Conservation (phyloP, 2,797 vertebrate genomes). For the Scomberomorus guttatus region DNA sequence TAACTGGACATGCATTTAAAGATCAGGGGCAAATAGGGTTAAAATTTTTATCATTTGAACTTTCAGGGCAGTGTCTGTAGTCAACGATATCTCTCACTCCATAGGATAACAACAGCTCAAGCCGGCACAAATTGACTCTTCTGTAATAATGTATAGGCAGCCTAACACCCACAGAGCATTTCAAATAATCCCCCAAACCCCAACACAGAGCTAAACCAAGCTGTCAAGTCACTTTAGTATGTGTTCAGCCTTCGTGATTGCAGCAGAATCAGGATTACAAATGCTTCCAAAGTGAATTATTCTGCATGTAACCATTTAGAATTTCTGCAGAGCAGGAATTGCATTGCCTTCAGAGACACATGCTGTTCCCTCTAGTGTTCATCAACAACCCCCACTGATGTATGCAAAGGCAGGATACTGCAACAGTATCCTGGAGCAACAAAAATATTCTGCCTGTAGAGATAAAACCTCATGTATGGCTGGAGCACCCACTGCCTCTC, state of each 20-base stretch:
- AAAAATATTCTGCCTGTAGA: constrained; percentile 32
- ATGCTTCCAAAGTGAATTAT: constrained; percentile 43
- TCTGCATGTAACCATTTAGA: constrained; percentile 24
- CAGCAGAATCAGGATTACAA: constrained; percentile 43
- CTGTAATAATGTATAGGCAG: constrained; percentile 26
- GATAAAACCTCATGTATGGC: constrained; percentile 13
- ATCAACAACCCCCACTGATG: constrained; percentile 46
- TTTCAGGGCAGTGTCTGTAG: not conserved
- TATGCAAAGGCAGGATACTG: constrained; percentile 36
- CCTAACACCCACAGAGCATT: constrained; percentile 36
- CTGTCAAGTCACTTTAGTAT: constrained; percentile 35
- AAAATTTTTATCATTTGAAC: not conserved
- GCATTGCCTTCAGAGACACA: constrained; percentile 21
- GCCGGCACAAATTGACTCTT: not conserved
- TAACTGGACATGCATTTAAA: constrained; percentile 22
- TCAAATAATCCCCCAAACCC: constrained; percentile 56
- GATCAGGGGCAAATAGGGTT: not conserved
- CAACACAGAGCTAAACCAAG: constrained; percentile 35
- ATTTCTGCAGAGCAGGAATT: constrained; percentile 35
- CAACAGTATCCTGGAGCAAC: constrained; percentile 28
- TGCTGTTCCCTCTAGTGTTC: constrained; percentile 13
- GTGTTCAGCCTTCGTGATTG: constrained; percentile 42
- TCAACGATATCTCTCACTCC: constrained; percentile 1
- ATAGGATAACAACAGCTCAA: constrained; percentile 2
- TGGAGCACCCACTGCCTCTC: not conserved